Evolutionary conservation across 2,888 invertebrate species (phyloP), one percentile per base, ranked within the genome.

Genomic region (Campoletis raptor): DNA sequence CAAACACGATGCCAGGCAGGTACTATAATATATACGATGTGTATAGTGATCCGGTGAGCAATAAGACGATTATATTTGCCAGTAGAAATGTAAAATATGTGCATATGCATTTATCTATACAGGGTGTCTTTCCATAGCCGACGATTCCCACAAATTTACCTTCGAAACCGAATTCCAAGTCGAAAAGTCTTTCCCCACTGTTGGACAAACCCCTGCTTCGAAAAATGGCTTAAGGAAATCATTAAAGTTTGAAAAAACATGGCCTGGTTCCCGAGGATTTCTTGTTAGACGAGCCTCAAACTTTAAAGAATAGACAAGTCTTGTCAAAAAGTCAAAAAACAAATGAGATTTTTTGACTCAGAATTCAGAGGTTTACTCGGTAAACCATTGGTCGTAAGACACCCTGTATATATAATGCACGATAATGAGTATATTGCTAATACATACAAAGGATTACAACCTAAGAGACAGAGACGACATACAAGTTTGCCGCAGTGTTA

Each of bases 401-500:
- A 61, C 61, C 61, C 61, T 61, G 61, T 73, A 61, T 57, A 70
- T 24, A 52, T 36, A 80, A 81, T 18, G 40, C 61, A 61, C 7
- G 61, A 30, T 74, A 54, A 72, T 72, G 37, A 64, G 70, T 81
- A 15, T 66, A 36, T 66, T 77, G 67, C 37, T 45, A 64, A 12
- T 76, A 64, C 61, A 70, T 54, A 70, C 45, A n/a, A 79, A 30
- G 67, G 73, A 78, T 81, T 48, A 81, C 78, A 57, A 42, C 24
- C 64, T 24, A 61, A 21, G 73, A 78, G 78, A 69, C 30, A 21
- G 18, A 36, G 12, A 45, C 10, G 52, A 61, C 73, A 30, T 79
- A 64, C 69, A 69, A 79, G 74, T 85, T 52, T 76, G 64, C 42
- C 24, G 40, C 73, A 64, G n/a, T 85, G 85, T 82, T 74, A 85